Evolutionary conservation across 2,797 vertebrate genomes (phyloP).

Genomic region (Smutsia temminckii): DNA sequence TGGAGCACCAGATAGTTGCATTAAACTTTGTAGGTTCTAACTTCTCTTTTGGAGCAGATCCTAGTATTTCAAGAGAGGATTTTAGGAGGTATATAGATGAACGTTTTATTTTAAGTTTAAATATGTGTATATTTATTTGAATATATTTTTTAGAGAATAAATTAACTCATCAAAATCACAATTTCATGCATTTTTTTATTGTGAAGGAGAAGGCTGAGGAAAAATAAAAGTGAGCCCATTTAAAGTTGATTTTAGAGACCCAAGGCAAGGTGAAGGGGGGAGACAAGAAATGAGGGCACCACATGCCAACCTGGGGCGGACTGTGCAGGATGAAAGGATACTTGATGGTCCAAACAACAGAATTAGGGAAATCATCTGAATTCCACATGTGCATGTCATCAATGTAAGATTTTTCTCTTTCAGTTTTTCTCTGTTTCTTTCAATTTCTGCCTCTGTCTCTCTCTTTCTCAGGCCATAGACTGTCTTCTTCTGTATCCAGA

Average conservation of each 20-base stretch:
- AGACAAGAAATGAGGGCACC: neutral
- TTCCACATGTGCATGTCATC: neutral
- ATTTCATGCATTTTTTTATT: neutral
- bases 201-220: neutral
- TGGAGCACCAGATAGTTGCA: too few species aligned
- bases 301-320: neutral
- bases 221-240: neutral
- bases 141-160: conserved; percentile 47
- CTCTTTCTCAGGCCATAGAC: neutral
- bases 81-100: neutral
- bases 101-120: neutral
- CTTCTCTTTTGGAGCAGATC: neutral
- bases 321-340: neutral
- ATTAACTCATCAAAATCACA: neutral
- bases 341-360: neutral
- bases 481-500: neutral
- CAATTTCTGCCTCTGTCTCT: neutral
- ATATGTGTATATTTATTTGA: neutral
- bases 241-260: conserved; percentile 41
- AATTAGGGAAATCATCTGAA: neutral
- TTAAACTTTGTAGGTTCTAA: neutral
- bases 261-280: neutral
- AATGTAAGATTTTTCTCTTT: neutral
- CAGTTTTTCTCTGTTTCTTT: neutral
- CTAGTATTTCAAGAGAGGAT: neutral